Percentiles rank a stretch among this genome's conserved stretches.
phyloP scores from a whole-genome alignment of 2,888 invertebrate genomes.

The Microdon myrmicae region DNA sequence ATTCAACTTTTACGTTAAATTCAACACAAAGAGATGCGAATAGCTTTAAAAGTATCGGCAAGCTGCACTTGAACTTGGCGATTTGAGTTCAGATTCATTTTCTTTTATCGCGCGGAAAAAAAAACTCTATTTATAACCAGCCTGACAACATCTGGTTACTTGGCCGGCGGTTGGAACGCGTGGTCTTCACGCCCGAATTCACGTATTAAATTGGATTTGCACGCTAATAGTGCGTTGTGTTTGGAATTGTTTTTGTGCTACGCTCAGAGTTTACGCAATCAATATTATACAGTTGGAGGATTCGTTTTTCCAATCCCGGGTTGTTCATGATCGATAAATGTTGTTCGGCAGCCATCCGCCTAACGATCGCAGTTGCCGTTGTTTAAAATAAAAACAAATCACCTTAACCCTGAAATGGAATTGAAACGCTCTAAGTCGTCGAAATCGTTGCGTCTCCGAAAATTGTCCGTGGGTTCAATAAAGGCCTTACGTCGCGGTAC shows the following conservation, averaged over 20 bases:
- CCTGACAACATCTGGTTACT: conserved; percentile 13
- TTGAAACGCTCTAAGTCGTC: conserved; percentile 58
- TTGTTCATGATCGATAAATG: too few species aligned
- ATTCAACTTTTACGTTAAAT: conserved; percentile 18
- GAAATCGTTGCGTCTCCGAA: conserved; percentile 58
- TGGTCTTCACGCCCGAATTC: conserved; percentile 35
- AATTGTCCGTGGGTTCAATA: conserved; percentile 57
- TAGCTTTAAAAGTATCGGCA: conserved; percentile 10
- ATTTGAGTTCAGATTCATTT: conserved; percentile 13
- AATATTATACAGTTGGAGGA: too few species aligned
- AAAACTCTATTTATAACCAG: not conserved
- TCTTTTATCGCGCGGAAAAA: conserved; percentile 4
- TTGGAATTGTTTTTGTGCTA: too few species aligned
- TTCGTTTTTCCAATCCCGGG: too few species aligned
- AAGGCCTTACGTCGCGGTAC: conserved; percentile 58
- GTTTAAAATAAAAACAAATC: conserved; percentile 2
- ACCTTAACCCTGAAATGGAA: conserved; percentile 55
- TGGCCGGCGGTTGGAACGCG: conserved; percentile 15
- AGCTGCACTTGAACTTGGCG: conserved; percentile 44
- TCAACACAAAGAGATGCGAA: conserved; percentile 2
- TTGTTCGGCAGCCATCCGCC: too few species aligned
- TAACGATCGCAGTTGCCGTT: too few species aligned
- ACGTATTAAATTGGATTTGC: conserved; percentile 36
- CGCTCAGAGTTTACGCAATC: too few species aligned
- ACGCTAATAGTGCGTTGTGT: conserved; percentile 7